Percentiles rank a stretch among this genome's conserved stretches.
Conservation (phyloP, 1,140 invertebrate species). For the Orchestia grillus region DNA sequence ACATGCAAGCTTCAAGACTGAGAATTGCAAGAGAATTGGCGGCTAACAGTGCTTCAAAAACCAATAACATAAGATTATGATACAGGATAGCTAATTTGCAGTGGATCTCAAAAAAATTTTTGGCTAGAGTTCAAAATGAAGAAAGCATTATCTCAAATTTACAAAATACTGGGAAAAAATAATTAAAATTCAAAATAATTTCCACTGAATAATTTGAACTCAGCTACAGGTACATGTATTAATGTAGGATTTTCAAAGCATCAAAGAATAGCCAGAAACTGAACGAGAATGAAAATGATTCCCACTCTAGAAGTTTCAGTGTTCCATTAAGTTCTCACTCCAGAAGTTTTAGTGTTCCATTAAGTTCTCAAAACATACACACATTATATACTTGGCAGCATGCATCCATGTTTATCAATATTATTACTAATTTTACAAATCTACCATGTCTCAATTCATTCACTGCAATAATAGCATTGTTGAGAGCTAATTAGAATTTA, state of each 20-base stretch:
- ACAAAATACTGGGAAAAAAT: background rate
- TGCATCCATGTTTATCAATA: background rate
- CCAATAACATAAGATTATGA: background rate
- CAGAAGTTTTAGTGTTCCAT: too few relatives aligned
- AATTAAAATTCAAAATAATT: background rate
- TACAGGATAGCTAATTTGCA: background rate
- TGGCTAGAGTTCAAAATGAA: background rate
- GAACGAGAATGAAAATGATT: too few relatives aligned
- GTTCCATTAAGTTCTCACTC: too few relatives aligned
- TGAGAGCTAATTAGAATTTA: too few relatives aligned
- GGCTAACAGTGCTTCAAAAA: background rate
- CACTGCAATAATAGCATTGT: background rate
- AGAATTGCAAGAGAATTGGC: background rate
- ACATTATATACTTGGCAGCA: too few relatives aligned
- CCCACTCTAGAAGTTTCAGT: too few relatives aligned
- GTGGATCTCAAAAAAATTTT: background rate
- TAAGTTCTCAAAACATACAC: too few relatives aligned
- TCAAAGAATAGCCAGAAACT: too few relatives aligned
- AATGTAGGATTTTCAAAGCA: too few relatives aligned
- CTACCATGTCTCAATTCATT: too few relatives aligned
- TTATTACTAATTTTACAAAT: too few relatives aligned
- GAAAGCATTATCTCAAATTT: background rate
- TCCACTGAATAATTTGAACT: background rate
- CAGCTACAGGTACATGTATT: too few relatives aligned
- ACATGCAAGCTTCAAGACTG: background rate